phyloP scores from a whole-genome alignment of 23 tunicate species.

The Styela plicata region DNA sequence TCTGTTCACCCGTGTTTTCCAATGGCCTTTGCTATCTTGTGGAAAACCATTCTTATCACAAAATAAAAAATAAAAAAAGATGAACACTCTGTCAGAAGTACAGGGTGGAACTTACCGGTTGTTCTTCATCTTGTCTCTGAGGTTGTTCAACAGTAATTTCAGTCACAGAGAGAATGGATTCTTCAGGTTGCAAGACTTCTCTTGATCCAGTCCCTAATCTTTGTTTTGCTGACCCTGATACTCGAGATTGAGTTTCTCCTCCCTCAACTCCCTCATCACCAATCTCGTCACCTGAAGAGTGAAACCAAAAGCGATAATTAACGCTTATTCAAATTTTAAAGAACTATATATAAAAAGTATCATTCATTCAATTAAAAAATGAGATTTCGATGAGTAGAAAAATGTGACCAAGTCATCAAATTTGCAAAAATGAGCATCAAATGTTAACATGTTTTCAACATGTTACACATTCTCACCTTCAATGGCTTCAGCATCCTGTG shows the following conservation, averaged over 20 bases:
- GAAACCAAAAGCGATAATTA: neutral
- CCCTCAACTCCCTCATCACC: constrained; percentile 36
- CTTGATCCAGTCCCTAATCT: constrained; percentile 12
- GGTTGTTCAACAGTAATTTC: neutral
- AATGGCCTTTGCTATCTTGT: too few species aligned
- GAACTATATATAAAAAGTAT: too few species aligned
- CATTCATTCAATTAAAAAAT: too few species aligned
- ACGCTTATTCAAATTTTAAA: neutral
- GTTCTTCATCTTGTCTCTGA: neutral
- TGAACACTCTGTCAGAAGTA: too few species aligned
- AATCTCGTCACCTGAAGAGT: constrained; percentile 33
- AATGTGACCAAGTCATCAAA: too few species aligned
- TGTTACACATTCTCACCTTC: too few species aligned
- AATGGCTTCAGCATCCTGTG: neutral
- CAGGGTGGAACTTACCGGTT: constrained; percentile 10
- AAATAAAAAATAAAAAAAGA: too few species aligned
- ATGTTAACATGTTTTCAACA: too few species aligned
- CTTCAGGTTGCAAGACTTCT: constrained; percentile 21
- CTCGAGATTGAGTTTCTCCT: constrained; percentile 9
- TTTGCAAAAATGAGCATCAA: too few species aligned
- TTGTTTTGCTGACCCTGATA: neutral
- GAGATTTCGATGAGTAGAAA: too few species aligned
- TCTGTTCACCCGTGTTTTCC: too few species aligned
- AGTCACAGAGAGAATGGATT: constrained; percentile 18
- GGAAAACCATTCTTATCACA: too few species aligned